Base-by-base conservation (phyloP, 2,113 vertebrate species). In the Bos indicus region DNA sequence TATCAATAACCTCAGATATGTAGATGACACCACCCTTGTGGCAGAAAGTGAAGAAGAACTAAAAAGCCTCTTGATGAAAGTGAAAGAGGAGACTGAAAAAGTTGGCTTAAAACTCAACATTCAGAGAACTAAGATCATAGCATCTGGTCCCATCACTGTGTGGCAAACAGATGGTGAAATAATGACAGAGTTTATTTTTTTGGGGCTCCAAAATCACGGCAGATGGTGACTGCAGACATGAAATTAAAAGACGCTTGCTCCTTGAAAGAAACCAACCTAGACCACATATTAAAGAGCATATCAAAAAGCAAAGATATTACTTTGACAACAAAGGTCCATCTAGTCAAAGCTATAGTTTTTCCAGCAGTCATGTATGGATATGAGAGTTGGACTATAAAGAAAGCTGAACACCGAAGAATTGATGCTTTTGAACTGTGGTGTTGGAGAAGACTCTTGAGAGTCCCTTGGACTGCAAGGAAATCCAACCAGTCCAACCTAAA, bases 201-300 rank as follows among this genome's bases (percentile, higher is more conserved):
- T 0, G 0, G 64, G n/a, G 19, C 19, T 36, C 19, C n/a, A 36
- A 36, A 23, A 36, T 71, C 17, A 36, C 67, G 23, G 19, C 16
- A 23, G 67, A 23, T 21, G 17, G 64, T 71, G 64, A 36, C 5
- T 71, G n/a, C 64, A 36, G 9, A 2, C n/a, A 12, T 71, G n/a
- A 71, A 71, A 36, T 71, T 71, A 71, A 71, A 10, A 71, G 67
- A 36, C 0, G 0, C 9, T 71, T 71, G 67, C 19, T 40, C 19
- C 19, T 71, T 71, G n/a, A 17, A 71, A 36, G 64, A 71, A 71
- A 71, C 9, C 19, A 71, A 36, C n/a, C 64, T 71, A 71, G 9
- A 71, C 9, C 2, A 36, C n/a, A 36, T 71, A 36, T 36, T 71
- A 21, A 71, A 36, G n/a, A 36, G 5, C 19, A 71, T 71, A 36